Evolutionary conservation across 2,888 invertebrate species (phyloP), one percentile per base, ranked within the genome.

Genomic region (Dexiosoma caninum): DNA sequence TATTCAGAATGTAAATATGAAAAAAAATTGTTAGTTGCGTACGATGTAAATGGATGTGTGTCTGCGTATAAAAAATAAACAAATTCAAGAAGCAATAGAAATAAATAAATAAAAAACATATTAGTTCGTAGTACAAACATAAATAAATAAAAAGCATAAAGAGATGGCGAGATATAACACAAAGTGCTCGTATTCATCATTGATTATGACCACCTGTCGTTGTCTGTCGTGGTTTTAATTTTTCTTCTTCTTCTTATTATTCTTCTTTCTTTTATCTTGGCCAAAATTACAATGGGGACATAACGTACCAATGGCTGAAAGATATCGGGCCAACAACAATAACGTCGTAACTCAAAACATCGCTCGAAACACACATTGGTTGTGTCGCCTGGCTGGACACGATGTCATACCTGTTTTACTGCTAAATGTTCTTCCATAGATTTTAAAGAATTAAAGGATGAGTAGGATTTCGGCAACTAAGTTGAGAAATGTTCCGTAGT

Each of bases 161-260:
- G 37, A 5, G n/a, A 60, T 10, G 59, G 19, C 23, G 27, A 70
- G 27, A 35, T 37, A 69, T 12, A 70, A 30, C 35, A 66, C 46
- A 62, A 74, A 60, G 30, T 70, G 72, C 70, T 70, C 59, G 30
- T 70, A 76, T 74, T 70, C 59, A 71, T 80, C 69, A 78, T 67
- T 69, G 77, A 62, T 77, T 70, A 66, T 46, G 74, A 71, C 70
- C 88, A 87, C 88, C 88, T 87, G 88, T 86, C 87, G 86, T 84
- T 88, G 87, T 88, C 87, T 85, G 76, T 88, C 84, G 75, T 27
- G 32, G 59, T 32, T 40, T 46, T 42, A 42, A 46, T 37, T 57
- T 74, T 23, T 32, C 55, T 69, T 55, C 10, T 69, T 16, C 44
- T 55, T 53, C 16, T 51, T 62, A 3, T 10, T 49, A 55, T 62